Conservation (phyloP, 2,888 invertebrate genomes). For the Sycophila texana region DNA sequence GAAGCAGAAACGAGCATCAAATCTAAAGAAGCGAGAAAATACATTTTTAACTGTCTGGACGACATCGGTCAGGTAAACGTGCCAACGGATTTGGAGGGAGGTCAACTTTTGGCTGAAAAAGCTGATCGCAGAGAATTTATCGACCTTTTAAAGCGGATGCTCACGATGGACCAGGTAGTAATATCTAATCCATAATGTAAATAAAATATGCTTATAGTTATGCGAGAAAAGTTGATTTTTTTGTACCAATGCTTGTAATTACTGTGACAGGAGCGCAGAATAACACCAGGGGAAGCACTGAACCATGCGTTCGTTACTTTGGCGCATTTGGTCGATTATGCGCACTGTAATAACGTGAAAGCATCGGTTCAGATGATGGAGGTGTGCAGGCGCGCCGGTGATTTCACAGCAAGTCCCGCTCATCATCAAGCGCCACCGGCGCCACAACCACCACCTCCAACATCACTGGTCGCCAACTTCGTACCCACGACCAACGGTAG, state of each 20-base stretch:
- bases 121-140: slow-evolving; percentile 98
- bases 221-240: neutral
- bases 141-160: slow-evolving; percentile 97
- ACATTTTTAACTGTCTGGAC: slow-evolving; percentile 99
- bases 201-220: neutral
- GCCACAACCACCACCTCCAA: slow-evolving; percentile 75
- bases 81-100: slow-evolving; percentile 97
- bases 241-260: neutral
- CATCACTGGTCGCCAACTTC: slow-evolving; percentile 85
- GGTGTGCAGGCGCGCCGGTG: slow-evolving; percentile 79
- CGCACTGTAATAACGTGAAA: slow-evolving; percentile 97
- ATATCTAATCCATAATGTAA: slow-evolving; percentile 31
- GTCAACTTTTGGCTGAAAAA: slow-evolving; percentile 97
- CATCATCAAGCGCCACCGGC: slow-evolving; percentile 79
- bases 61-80: slow-evolving; percentile 98
- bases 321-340: slow-evolving; percentile 95
- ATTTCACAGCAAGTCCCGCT: slow-evolving; percentile 73
- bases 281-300: slow-evolving; percentile 96
- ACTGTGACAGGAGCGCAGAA: slow-evolving; percentile 86
- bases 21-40: slow-evolving; percentile 99
- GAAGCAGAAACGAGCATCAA: slow-evolving; percentile 98
- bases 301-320: slow-evolving; percentile 96
- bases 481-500: slow-evolving; percentile 87
- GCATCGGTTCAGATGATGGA: slow-evolving; percentile 99
- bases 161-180: slow-evolving; percentile 95